phyloP scores from a whole-genome alignment of 2,888 invertebrate genomes.

The Ochropacha duplaris region DNA sequence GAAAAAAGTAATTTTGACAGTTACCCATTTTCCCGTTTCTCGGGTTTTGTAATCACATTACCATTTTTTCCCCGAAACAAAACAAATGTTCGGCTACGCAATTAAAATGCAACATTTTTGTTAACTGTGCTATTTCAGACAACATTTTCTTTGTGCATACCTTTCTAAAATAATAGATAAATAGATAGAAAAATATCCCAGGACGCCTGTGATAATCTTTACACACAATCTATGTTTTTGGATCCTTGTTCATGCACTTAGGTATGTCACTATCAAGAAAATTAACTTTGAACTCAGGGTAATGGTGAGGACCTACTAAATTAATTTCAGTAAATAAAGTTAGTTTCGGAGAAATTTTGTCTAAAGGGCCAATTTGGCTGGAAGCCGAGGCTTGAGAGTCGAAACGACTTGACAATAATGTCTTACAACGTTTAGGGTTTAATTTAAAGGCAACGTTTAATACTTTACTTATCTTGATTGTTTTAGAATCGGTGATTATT shows the following conservation, averaged over 20 bases:
- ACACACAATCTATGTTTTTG: not conserved
- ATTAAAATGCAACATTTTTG: slow-evolving; percentile 29
- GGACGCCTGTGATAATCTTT: too few relatives aligned
- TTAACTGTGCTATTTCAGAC: slow-evolving; percentile 14
- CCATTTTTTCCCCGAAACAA: slow-evolving; percentile 10
- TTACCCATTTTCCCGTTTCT: slow-evolving; percentile 3
- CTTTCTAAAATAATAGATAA: not conserved
- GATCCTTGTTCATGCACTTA: slow-evolving; percentile 26
- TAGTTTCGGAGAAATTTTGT: slow-evolving; percentile 51
- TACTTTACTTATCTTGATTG: slow-evolving; percentile 26
- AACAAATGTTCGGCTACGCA: slow-evolving; percentile 26
- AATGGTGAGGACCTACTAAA: slow-evolving; percentile 56
- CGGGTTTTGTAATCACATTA: slow-evolving; percentile 6
- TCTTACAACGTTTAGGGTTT: slow-evolving; percentile 23
- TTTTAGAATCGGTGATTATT: slow-evolving; percentile 19
- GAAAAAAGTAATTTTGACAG: slow-evolving; percentile 9
- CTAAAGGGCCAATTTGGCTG: slow-evolving; percentile 51
- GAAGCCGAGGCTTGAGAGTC: slow-evolving; percentile 32
- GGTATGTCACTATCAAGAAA: slow-evolving; percentile 37
- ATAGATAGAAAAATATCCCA: too few relatives aligned
- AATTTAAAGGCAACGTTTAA: slow-evolving; percentile 22
- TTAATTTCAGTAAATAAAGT: slow-evolving; percentile 58
- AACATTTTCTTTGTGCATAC: not conserved
- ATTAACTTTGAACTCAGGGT: slow-evolving; percentile 55
- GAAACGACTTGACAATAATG: slow-evolving; percentile 37